A percentile compares a stretch with the other conserved stretches of the same genome.
phyloP scores from a whole-genome alignment of 1,140 invertebrate species.

The Fopius arisanus region DNA sequence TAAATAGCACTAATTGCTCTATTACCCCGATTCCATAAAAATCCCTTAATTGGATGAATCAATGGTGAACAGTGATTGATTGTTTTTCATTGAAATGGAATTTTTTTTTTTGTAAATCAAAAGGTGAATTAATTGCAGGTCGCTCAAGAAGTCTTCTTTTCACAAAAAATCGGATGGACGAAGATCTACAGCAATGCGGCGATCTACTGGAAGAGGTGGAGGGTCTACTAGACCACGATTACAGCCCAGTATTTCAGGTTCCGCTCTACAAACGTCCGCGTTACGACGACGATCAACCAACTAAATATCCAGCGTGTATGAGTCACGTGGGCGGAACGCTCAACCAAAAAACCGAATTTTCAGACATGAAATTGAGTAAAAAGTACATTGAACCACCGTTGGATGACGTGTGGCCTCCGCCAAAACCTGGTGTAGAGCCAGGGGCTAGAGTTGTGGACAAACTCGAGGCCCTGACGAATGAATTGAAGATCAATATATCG shows the following conservation, averaged over 20 bases:
- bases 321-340: constrained; percentile 43
- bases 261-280: constrained; percentile 53
- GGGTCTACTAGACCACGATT: constrained; percentile 62
- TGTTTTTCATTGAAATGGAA: no score
- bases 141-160: constrained; percentile 61
- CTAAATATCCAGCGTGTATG: constrained; percentile 37
- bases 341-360: constrained; percentile 27
- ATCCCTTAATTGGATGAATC: no score
- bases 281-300: constrained; percentile 40
- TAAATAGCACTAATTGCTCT: no score
- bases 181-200: constrained; percentile 59
- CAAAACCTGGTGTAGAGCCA: constrained; percentile 43
- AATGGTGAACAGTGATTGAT: no score
- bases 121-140: constrained; percentile 45
- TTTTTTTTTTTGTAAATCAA: neutral
- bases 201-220: constrained; percentile 56
- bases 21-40: no score
- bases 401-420: constrained; percentile 62
- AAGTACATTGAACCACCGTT: constrained; percentile 59
- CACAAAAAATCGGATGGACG: constrained; percentile 56
- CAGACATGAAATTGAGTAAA: constrained; percentile 32
- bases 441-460: constrained; percentile 44
- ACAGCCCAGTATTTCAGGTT: constrained; percentile 53
- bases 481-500: constrained; percentile 58
- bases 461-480: constrained; percentile 49